Evolutionary conservation across 92 coral and sea anemone genomes (phyloP).

Genomic region (Parazoanthus atlanticus): DNA sequence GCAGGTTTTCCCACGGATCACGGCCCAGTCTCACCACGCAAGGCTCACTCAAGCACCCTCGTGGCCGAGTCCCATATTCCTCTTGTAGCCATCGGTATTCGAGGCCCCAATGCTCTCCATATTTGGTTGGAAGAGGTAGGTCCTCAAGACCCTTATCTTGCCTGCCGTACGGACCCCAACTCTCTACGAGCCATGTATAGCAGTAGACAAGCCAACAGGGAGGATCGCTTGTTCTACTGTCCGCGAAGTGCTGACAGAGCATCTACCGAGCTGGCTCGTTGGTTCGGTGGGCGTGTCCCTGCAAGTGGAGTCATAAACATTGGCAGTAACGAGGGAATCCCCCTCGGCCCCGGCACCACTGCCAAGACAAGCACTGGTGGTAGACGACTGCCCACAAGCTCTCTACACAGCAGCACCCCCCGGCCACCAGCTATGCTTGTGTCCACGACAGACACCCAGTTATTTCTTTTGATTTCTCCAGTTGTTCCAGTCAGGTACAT

Average conservation of each 20-base stretch:
- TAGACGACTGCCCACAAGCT: constrained; percentile 64
- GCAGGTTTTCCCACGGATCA: neutral
- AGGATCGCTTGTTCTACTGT: constrained; percentile 91
- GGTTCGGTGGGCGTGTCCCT: constrained; percentile 96
- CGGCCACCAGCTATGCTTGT: constrained; percentile 87
- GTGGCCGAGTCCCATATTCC: constrained; percentile 43
- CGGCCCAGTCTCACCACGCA: constrained; percentile 8
- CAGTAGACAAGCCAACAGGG: constrained; percentile 52
- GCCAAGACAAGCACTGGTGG: constrained; percentile 45
- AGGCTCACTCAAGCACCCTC: constrained; percentile 22
- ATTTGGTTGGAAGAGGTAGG: constrained; percentile 90
- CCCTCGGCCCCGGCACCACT: constrained; percentile 19
- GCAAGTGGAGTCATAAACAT: constrained; percentile 69
- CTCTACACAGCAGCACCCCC: constrained; percentile 65
- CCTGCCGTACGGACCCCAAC: constrained; percentile 80
- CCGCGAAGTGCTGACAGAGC: constrained; percentile 80
- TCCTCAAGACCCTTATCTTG: constrained; percentile 80
- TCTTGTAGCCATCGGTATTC: constrained; percentile 74
- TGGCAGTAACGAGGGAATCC: constrained; percentile 53
- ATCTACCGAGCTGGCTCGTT: constrained; percentile 74
- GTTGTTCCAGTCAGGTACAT: constrained; percentile 74
- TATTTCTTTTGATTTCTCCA: constrained; percentile 80
- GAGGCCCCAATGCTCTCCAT: constrained; percentile 83
- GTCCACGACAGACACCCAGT: constrained; percentile 67
- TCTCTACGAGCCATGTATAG: constrained; percentile 91